Percentiles rank a stretch among this genome's conserved stretches.
Evolutionary conservation across 2,113 vertebrate genomes (phyloP).

Genomic region (Peromyscus californicus): DNA sequence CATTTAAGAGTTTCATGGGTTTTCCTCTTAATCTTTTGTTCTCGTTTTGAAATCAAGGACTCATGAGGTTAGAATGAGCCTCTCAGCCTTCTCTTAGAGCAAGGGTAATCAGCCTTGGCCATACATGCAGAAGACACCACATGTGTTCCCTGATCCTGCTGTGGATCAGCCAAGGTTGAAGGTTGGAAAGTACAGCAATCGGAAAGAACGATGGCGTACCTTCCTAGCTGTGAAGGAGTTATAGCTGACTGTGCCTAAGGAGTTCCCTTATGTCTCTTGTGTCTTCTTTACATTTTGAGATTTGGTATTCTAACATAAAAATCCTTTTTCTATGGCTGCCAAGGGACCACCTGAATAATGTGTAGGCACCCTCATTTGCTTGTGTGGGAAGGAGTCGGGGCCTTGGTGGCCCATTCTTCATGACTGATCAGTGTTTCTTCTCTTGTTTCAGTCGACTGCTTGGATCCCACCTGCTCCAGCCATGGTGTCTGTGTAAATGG

Average conservation of each 20-base stretch:
- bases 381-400: accelerated
- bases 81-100: not conserved
- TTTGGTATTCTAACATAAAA: not conserved
- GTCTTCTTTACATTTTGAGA: conserved; percentile 45
- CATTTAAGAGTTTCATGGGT: conserved; percentile 18
- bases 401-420: not conserved
- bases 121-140: not conserved
- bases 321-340: not conserved
- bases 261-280: not conserved
- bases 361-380: not conserved
- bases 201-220: not conserved
- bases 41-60: conserved; percentile 50
- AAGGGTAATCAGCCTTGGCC: not conserved
- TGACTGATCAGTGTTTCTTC: not conserved
- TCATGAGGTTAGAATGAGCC: conserved; percentile 3
- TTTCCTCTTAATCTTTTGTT: conserved; percentile 60
- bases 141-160: not conserved
- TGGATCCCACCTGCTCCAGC: conserved; percentile 97
- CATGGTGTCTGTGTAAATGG: conserved; percentile 98
- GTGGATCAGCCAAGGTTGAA: not conserved
- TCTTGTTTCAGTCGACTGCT: conserved; percentile 93
- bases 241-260: conserved; percentile 21
- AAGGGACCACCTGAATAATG: not conserved
- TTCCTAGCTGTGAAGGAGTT: not conserved
- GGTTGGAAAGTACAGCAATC: not conserved